Base-by-base conservation (phyloP, 2,797 vertebrate genomes). In the Rhynchotus rufescens region DNA sequence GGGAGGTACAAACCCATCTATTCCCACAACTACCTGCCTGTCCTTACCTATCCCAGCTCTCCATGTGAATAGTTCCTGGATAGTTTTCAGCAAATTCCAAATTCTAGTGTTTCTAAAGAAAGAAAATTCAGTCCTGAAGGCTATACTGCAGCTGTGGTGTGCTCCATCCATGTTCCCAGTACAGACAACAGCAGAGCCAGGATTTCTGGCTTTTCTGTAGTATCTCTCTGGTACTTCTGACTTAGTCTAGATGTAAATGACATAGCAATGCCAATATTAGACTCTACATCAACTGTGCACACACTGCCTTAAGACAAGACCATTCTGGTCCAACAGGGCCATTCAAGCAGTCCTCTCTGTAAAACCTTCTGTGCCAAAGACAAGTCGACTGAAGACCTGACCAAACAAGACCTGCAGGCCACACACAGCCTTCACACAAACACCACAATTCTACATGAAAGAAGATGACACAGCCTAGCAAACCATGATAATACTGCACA, bases 351-450 rank as follows among this genome's bases (percentile, higher is more conserved):
- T 42, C 22, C 51, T 12, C n/a, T 54, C 28, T 26, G 26, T 42
- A 40, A 7, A 38, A 40, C 25, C 38, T 64, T 38, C 32, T 23
- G 34, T 34, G 47, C 62, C 44, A 47, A 65, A 36, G 49, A 32
- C 61, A 49, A 22, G 10, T 8, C 15, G 23, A 28, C 8, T 45
- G 16, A 0, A 13, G 67, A 78, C 62, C 4, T 28, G 22, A 28
- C 19, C 10, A 38, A 52, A 10, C 44, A 64, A 65, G 45, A 61
- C 21, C 14, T 19, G 3, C 15, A 25, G 47, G 52, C 52, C 6
- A 16, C 45, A 7, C 0, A 1, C 0, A 0, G 52, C 26, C 30
- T 54, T n/a, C 52, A 54, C 52, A 19, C 19, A 28, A 54, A n/a
- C 52, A 16, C 16, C 28, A n/a, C 52, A 11, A 28, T 54, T 65